Evolutionary conservation across 2,113 vertebrate genomes (phyloP).

Genomic region (Dascyllus trimaculatus): DNA sequence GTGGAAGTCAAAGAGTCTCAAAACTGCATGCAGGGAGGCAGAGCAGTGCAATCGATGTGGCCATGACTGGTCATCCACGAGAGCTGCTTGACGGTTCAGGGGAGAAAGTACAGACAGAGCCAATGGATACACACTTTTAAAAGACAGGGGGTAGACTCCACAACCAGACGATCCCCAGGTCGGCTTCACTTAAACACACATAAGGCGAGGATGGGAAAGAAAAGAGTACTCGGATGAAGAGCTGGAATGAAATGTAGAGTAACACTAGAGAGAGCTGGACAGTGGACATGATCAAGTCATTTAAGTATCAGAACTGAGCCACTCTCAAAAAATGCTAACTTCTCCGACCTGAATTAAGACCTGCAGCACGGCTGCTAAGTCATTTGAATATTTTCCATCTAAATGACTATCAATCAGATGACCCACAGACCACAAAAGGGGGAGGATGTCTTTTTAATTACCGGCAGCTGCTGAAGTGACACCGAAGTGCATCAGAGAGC

Average conservation of each 20-base stretch:
- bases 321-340: conserved; percentile 11
- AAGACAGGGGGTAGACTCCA: conserved; percentile 7
- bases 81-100: conserved; percentile 1
- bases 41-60: conserved; percentile 2
- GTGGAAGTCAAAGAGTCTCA: conserved; percentile 8
- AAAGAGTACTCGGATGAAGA: not conserved
- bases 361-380: conserved; percentile 28
- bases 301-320: conserved; percentile 40
- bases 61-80: conserved; percentile 5
- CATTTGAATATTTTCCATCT: conserved; percentile 48
- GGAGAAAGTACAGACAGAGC: not conserved
- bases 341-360: conserved; percentile 11
- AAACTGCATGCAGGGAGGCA: conserved; percentile 22
- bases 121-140: not conserved
- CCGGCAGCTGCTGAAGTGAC: conserved; percentile 49
- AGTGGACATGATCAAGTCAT: conserved; percentile 33
- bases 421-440: conserved; percentile 46
- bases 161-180: conserved; percentile 1
- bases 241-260: conserved; percentile 4
- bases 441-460: conserved; percentile 57
- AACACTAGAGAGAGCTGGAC: conserved; percentile 1
- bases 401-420: conserved; percentile 59
- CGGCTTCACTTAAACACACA: not conserved
- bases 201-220: not conserved
- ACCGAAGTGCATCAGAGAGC: conserved; percentile 45